Base-by-base conservation (phyloP, 2,888 invertebrate species). In the Iselma pallidipennis region DNA sequence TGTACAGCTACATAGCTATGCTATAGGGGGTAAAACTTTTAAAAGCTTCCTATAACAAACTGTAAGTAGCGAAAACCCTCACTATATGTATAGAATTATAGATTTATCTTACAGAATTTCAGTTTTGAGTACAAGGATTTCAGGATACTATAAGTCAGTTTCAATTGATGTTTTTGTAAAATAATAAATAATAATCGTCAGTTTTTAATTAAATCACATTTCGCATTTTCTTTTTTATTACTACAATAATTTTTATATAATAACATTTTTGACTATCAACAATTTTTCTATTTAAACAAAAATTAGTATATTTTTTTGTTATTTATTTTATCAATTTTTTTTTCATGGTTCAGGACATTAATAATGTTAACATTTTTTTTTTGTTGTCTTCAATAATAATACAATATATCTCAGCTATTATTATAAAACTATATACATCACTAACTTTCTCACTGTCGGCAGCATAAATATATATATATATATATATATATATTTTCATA, bases 371-470 rank as follows among this genome's bases (percentile, higher is more conserved):
- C 64, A 64, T 61, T 45, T 45, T 5, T 45, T 45, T 7, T 14
- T 45, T 45, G 10, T 21, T 6, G 14, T 14, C 4, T 37, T 37
- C 9, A 33, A 64, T 66, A 72, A 69, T 71, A 67, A 70, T 71
- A 73, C 71, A 72, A 71, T 69, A 69, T 45, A 45, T 10, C 16
- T 45, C 21, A 45, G 73, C 74, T 76, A 76, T 71, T 72, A 72
- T 74, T 77, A 77, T 75, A 77, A 77, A 77, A 77, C 76, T 77
- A 77, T 77, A 72, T 77, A 77, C 77, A 76, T 73, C 71, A 74
- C 74, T 74, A 74, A 74, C 73, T 67, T 66, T 73, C 66, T 71
- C 65, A 66, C 68, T 67, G 57, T 57, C 59, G 61, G 65, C 65
- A 65, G 61, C 64, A 62, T 61, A 63, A 57, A 61, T 55, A 64